Percentiles rank a stretch among this genome's conserved stretches.
phyloP scores from a whole-genome alignment of 2,888 invertebrate species.

The Cacoxenus indagator region DNA sequence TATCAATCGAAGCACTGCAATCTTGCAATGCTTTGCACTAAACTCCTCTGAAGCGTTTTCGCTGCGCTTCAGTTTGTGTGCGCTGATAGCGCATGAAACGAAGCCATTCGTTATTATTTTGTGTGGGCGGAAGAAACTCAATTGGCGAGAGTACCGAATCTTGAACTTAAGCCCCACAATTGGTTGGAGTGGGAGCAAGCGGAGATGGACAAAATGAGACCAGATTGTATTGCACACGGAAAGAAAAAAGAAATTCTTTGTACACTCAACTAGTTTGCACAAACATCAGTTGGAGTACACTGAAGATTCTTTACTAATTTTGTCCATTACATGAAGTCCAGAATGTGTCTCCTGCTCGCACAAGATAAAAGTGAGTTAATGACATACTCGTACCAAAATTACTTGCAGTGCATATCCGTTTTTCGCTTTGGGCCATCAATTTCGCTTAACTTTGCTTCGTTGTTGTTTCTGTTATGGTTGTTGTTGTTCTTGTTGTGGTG shows the following conservation, averaged over 20 bases:
- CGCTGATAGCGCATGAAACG: slow-evolving; percentile 1
- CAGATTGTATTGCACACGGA: no score
- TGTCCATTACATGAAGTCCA: no score
- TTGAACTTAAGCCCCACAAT: neutral
- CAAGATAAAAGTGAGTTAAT: no score
- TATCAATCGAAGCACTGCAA: slow-evolving; percentile 36
- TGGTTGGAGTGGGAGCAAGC: neutral
- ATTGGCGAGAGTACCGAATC: slow-evolving; percentile 1
- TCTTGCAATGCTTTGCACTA: slow-evolving; percentile 8
- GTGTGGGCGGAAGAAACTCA: slow-evolving; percentile 26
- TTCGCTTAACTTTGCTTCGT: slow-evolving; percentile 5
- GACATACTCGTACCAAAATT: neutral
- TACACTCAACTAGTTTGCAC: no score
- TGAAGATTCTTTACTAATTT: no score
- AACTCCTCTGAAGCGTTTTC: neutral
- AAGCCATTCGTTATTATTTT: slow-evolving; percentile 2
- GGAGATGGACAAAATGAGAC: neutral
- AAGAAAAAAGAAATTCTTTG: no score
- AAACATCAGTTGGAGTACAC: no score
- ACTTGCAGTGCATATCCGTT: slow-evolving; percentile 1
- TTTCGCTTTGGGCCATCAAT: slow-evolving; percentile 1
- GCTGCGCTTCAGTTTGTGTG: neutral
- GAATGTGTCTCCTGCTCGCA: no score
- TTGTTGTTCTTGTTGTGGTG: slow-evolving; percentile 18
- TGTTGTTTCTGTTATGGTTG: slow-evolving; percentile 7